Conservation (phyloP, 1,140 invertebrate species). For the Adelges cooleyi region DNA sequence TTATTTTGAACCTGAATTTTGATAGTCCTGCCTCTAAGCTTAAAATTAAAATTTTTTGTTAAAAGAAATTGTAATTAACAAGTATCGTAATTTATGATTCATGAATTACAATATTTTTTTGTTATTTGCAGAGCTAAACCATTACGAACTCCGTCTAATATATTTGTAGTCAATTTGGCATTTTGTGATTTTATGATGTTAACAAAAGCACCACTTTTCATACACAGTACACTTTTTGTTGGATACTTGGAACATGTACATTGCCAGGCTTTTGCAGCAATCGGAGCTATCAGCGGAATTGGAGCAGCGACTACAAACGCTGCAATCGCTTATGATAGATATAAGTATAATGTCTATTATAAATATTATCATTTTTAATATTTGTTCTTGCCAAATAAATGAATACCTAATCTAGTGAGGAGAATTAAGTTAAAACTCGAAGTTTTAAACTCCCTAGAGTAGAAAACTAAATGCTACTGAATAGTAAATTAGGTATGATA, state of each 20-base stretch:
- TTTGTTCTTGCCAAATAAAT: too few species aligned
- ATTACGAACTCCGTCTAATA: conserved; percentile 75
- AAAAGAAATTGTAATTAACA: too few species aligned
- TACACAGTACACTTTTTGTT: conserved; percentile 69
- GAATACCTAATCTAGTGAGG: too few species aligned
- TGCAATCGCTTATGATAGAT: conserved; percentile 61
- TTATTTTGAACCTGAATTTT: too few species aligned
- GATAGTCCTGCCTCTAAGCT: too few species aligned
- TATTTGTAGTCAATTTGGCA: conserved; percentile 78
- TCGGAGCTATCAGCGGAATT: conserved; percentile 67
- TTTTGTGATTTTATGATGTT: conserved; percentile 80
- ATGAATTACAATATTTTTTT: too few species aligned
- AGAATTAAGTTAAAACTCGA: too few species aligned
- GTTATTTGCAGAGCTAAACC: conserved; percentile 58
- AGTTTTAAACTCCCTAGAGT: too few species aligned
- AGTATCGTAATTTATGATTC: too few species aligned
- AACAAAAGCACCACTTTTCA: conserved; percentile 73
- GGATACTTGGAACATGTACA: conserved; percentile 59
- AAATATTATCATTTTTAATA: not conserved
- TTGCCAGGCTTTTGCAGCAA: conserved; percentile 64
- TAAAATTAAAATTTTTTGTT: too few species aligned
- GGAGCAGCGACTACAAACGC: conserved; percentile 68
- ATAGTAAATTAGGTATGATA: too few species aligned
- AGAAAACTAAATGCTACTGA: too few species aligned
- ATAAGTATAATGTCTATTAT: conserved; percentile 38